These are phyloP conservation scores for Stenurella melanura DNA, from an alignment of 2,888 invertebrate genomes.

Conservation along the genomic window DNA sequence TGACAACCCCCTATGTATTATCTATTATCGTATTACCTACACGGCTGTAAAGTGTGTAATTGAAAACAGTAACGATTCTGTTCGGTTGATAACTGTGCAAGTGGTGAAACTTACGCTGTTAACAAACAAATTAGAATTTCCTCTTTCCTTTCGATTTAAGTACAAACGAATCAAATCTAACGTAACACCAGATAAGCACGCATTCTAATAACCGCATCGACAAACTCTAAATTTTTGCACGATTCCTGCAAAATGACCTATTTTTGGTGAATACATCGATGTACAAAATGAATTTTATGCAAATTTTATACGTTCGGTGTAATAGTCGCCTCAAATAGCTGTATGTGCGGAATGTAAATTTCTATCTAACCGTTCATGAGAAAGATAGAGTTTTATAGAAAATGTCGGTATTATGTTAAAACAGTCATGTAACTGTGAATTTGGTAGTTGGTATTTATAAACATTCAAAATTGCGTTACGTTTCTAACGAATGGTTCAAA, in stretches of 20 bases:
- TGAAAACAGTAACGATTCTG: too few species aligned
- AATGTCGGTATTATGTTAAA: neutral
- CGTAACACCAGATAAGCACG: constrained; percentile 13
- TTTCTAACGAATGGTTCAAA: too few species aligned
- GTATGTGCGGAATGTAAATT: constrained; percentile 13
- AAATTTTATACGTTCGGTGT: constrained; percentile 14
- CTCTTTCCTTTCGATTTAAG: neutral
- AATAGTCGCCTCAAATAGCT: constrained; percentile 13
- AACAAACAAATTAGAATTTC: neutral
- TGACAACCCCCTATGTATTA: too few species aligned
- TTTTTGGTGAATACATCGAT: neutral
- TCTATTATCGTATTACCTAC: too few species aligned
- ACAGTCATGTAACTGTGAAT: neutral
- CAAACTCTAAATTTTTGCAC: constrained; percentile 23
- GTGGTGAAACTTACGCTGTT: neutral
- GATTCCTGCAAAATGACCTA: constrained; percentile 15
- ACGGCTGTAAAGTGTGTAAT: too few species aligned
- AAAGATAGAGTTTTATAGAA: neutral
- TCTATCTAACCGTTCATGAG: constrained; percentile 16
- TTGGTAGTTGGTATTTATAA: neutral
- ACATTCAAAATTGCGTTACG: too few species aligned
- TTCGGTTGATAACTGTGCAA: neutral
- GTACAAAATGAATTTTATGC: constrained; percentile 26
- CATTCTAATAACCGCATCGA: neutral
- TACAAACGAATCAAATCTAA: constrained; percentile 12